Percentiles rank a stretch among this genome's conserved stretches.
Evolutionary conservation across 1,140 invertebrate genomes (phyloP).

Genomic region (Heliothis virescens): DNA sequence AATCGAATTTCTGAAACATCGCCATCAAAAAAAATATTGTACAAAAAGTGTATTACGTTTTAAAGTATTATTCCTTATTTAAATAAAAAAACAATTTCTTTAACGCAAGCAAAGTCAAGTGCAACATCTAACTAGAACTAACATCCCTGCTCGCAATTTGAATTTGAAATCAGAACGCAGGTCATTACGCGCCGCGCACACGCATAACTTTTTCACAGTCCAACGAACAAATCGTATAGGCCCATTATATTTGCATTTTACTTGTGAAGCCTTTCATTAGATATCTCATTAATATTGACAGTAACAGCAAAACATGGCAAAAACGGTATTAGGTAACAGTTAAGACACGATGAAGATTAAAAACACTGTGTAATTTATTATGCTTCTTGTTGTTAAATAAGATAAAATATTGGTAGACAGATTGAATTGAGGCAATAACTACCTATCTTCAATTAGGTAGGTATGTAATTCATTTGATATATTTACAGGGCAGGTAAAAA

Average conservation of each 20-base stretch:
- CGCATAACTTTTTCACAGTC: slow-evolving; percentile 56
- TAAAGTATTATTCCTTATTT: too few species aligned
- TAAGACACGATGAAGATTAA: background rate
- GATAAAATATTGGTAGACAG: too few species aligned
- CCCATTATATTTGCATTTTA: slow-evolving; percentile 49
- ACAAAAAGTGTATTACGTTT: too few species aligned
- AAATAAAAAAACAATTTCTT: slow-evolving; percentile 4
- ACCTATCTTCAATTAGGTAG: too few species aligned
- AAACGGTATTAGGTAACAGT: background rate
- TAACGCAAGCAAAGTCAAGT: slow-evolving; percentile 36
- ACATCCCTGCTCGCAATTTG: slow-evolving; percentile 47
- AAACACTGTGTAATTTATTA: too few species aligned
- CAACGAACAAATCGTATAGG: slow-evolving; percentile 51
- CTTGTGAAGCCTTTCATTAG: slow-evolving; percentile 46
- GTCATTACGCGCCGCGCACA: slow-evolving; percentile 50
- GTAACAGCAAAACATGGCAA: too few species aligned
- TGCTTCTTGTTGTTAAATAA: too few species aligned
- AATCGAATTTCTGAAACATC: background rate
- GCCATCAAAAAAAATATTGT: too few species aligned
- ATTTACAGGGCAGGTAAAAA: too few species aligned
- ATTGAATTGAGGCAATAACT: too few species aligned
- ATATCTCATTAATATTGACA: slow-evolving; percentile 41
- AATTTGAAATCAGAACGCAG: slow-evolving; percentile 59
- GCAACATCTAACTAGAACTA: slow-evolving; percentile 26
- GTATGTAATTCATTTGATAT: too few species aligned